Conservation (phyloP, 2,797 vertebrate species). For the Distichodus sexfasciatus region DNA sequence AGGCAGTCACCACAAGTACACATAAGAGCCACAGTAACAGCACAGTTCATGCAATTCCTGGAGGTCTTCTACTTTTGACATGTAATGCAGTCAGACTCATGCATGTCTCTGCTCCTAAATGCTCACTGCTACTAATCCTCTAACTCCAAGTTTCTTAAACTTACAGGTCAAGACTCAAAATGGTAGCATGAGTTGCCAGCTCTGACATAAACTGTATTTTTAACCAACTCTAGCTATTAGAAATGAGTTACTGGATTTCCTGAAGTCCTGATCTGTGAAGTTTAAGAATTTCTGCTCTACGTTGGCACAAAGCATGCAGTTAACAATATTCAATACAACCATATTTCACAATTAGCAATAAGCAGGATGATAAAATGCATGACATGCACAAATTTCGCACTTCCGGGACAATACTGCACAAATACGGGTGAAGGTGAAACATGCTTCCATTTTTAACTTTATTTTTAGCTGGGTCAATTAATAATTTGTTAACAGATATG, state of each 20-base stretch:
- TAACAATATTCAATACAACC: slow-evolving; percentile 18
- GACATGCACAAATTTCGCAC: background rate
- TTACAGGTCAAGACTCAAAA: background rate
- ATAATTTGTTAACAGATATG: background rate
- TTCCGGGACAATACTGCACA: no score
- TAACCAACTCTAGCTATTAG: background rate
- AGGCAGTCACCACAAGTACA: slow-evolving; percentile 11
- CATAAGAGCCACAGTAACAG: slow-evolving; percentile 8
- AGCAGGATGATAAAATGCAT: background rate
- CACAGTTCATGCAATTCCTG: slow-evolving; percentile 36
- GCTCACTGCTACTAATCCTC: slow-evolving; percentile 11
- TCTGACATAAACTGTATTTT: background rate
- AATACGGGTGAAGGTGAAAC: background rate
- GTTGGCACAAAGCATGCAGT: slow-evolving; percentile 28
- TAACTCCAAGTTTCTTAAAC: background rate
- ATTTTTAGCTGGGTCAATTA: background rate
- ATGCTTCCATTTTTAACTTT: background rate
- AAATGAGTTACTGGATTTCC: background rate
- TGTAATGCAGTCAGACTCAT: slow-evolving; percentile 30
- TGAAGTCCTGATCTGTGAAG: background rate
- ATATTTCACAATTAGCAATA: background rate
- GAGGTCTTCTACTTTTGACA: background rate
- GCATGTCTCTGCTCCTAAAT: slow-evolving; percentile 27
- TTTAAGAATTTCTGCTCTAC: slow-evolving; percentile 7
- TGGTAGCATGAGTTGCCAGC: background rate